phyloP scores from a whole-genome alignment of 1,140 invertebrate genomes.

The Diachasmimorpha longicaudata region DNA sequence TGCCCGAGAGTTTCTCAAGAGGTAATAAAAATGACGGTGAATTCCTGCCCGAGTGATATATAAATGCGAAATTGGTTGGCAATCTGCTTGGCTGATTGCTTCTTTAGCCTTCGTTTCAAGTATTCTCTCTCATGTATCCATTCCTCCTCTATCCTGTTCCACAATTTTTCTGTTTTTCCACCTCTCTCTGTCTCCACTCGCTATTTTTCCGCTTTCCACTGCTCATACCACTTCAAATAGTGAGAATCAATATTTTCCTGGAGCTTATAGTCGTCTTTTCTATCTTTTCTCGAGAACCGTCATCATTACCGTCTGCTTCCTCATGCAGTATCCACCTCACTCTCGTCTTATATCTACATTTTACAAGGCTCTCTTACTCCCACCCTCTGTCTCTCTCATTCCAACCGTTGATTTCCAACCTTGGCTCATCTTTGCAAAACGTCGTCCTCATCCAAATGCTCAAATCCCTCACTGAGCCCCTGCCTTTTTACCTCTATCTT shows the following conservation, averaged over 20 bases:
- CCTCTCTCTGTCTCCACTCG: background rate
- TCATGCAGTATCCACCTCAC: background rate
- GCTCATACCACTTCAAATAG: constrained; percentile 1
- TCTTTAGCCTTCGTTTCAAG: background rate
- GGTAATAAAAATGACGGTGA: background rate
- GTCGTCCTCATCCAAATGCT: background rate
- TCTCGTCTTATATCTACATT: background rate
- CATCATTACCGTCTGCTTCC: constrained; percentile 17
- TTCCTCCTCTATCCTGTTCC: constrained; percentile 6
- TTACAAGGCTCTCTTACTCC: background rate
- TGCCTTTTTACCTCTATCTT: background rate
- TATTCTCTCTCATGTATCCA: background rate
- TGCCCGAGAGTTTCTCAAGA: no score
- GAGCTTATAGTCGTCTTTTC: background rate
- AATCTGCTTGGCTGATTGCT: constrained; percentile 21
- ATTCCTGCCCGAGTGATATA: background rate
- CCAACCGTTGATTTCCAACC: constrained; percentile 8
- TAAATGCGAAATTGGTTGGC: constrained; percentile 17
- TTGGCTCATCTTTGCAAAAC: constrained; percentile 14
- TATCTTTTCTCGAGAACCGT: background rate
- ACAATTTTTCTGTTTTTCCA: background rate
- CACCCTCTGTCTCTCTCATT: background rate
- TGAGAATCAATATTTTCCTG: constrained; percentile 23
- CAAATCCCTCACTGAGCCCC: background rate
- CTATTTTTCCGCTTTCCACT: background rate